Evolutionary conservation across 2,888 invertebrate genomes (phyloP).

Genomic region (Odontocolon sp.): DNA sequence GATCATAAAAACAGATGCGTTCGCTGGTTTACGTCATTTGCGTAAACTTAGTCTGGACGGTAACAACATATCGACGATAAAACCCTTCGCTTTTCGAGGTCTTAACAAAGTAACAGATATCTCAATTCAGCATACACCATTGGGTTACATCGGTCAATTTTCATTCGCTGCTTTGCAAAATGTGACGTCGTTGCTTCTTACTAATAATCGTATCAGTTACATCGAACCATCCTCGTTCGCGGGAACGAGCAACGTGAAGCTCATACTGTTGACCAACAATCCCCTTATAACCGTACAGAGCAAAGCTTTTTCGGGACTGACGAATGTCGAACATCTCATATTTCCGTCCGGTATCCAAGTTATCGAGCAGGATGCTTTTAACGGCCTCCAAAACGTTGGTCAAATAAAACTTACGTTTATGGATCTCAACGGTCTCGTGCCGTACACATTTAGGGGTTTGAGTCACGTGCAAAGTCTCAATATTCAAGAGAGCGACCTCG

Average conservation of each 20-base stretch:
- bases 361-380: constrained; percentile 91
- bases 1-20: constrained; percentile 91
- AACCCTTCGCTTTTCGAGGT: constrained; percentile 93
- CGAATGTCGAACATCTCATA: constrained; percentile 91
- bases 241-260: constrained; percentile 91
- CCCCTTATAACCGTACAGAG: constrained; percentile 90
- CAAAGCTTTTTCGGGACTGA: constrained; percentile 92
- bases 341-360: constrained; percentile 90
- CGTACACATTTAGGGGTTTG: constrained; percentile 89
- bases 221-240: constrained; percentile 91
- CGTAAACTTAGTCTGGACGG: constrained; percentile 92
- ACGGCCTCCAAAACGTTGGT: constrained; percentile 91
- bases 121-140: constrained; percentile 93
- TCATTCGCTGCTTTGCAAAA: constrained; percentile 93
- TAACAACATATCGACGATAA: constrained; percentile 92
- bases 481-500: constrained; percentile 91
- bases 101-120: constrained; percentile 89
- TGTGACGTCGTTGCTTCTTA: constrained; percentile 87
- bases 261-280: constrained; percentile 92
- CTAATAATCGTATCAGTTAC: constrained; percentile 87
- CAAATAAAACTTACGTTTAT: constrained; percentile 91
- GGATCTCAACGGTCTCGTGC: constrained; percentile 88
- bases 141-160: constrained; percentile 90
- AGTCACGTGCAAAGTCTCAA: constrained; percentile 89
- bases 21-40: constrained; percentile 89